Base-by-base conservation (phyloP, 2,113 vertebrate genomes). In the Dissostichus mawsoni region DNA sequence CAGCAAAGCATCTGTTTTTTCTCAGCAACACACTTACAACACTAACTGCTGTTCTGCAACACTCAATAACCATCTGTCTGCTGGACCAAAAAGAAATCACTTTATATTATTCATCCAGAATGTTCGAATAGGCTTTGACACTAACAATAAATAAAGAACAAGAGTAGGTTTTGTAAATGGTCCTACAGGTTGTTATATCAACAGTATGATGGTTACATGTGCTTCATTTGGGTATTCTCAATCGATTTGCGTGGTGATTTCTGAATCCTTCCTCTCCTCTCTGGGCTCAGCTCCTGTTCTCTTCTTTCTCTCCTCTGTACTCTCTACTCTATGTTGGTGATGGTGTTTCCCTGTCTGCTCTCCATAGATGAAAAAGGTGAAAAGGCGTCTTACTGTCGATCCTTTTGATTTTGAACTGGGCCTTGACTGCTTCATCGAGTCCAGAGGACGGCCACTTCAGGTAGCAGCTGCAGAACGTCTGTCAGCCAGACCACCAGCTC, bases 321-420 rank as follows among this genome's bases (percentile, higher is more conserved):
- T 44, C 0, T 69, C 71, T 65, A 11, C 1, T 84, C 11, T 61
- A 53, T 86, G n/a, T 52, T 53, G 85, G 76, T 86, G 68, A 78
- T 20, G 87, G 58, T 82, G 66, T 84, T 85, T 84, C 48, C 7
- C 14, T 80, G 52, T 74, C 63, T 85, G 50, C 71, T 69, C 23
- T 58, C 41, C 69, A 66, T 88, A 95, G 95, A 94, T 88, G 83
- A 95, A 93, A 91, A 96, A 96, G 95, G 94, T 93, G 83, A 97
- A 96, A 90, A 95, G 96, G 47, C 94, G 97, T 56, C 95, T 99
- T 55, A 94, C 95, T 41, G 95, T 98, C 63, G 95, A 96, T 1
- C 95, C 94, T 12, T 70, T 94, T 90, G 97, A 98, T 90, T 96
- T 98, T 2, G 94, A 96, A 25, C 87, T 94, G 62, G 96, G 95